Percentiles rank a stretch among this genome's conserved stretches.
These are phyloP conservation scores for Mimas tiliae DNA, from an alignment of 2,888 invertebrate species.

Conservation along the genomic window DNA sequence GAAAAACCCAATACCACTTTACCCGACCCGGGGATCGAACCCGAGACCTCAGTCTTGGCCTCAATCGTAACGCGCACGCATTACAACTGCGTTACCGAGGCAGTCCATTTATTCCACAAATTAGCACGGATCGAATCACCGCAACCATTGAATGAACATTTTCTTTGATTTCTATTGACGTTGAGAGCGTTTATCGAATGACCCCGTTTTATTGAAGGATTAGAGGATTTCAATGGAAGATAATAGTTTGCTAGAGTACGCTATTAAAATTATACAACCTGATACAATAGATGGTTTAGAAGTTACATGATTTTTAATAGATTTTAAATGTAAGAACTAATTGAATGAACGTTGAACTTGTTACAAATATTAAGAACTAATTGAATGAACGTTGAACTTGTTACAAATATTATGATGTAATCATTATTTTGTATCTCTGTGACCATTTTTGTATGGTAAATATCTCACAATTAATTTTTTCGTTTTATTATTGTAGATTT, in stretches of 20 bases:
- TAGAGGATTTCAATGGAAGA: background rate
- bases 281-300: background rate
- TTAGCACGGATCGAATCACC: background rate
- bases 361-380: background rate
- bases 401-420: no score
- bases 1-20: no score
- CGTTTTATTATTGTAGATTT: no score
- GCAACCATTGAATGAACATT: background rate
- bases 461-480: no score
- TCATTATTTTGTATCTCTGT: no score
- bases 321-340: background rate
- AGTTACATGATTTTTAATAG: constrained; percentile 5
- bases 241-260: background rate
- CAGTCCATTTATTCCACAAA: background rate
- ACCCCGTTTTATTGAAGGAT: constrained; percentile 1
- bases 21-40: no score
- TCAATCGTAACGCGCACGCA: no score
- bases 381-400: background rate
- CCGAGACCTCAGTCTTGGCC: no score
- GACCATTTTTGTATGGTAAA: no score
- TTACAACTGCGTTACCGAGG: no score
- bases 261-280: constrained; percentile 17
- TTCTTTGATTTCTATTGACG: constrained; percentile 8
- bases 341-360: background rate
- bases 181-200: constrained; percentile 5